Conservation (phyloP, 2,113 vertebrate species). For the Pseudopipra pipra region DNA sequence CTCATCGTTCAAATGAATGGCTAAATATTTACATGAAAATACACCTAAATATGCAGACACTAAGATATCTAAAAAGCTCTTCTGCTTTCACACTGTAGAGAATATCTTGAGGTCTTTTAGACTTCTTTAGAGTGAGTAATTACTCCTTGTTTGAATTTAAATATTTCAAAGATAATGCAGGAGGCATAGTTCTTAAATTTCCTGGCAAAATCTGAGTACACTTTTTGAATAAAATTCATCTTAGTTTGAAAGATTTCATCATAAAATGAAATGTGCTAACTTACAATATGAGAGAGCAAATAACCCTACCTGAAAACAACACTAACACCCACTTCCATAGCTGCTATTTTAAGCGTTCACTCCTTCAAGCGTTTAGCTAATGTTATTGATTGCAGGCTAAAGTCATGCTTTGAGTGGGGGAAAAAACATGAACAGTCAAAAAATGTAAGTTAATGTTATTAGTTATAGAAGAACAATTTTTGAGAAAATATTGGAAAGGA, state of each 20-base stretch:
- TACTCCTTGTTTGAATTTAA: neutral
- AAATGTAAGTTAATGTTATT: neutral
- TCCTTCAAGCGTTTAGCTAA: neutral
- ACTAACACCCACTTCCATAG: neutral
- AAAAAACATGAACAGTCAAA: neutral
- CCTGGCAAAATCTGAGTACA: neutral
- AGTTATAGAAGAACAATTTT: neutral
- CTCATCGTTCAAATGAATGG: neutral
- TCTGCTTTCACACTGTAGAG: neutral
- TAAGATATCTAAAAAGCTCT: neutral
- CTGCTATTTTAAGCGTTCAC: neutral
- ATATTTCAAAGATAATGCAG: neutral
- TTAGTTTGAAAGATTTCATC: neutral
- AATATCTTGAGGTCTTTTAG: neutral
- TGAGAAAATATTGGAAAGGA: neutral
- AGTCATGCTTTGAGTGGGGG: neutral
- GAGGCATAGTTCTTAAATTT: neutral
- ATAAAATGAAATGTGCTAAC: neutral
- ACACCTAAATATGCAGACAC: neutral
- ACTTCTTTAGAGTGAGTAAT: neutral
- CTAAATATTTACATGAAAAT: neutral
- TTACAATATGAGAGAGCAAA: neutral
- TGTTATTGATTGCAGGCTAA: neutral
- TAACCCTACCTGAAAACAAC: neutral
- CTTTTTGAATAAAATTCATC: neutral